These are phyloP conservation scores for Drosophila neutralis DNA, from an alignment of 2,888 invertebrate genomes.

Conservation along the genomic window DNA sequence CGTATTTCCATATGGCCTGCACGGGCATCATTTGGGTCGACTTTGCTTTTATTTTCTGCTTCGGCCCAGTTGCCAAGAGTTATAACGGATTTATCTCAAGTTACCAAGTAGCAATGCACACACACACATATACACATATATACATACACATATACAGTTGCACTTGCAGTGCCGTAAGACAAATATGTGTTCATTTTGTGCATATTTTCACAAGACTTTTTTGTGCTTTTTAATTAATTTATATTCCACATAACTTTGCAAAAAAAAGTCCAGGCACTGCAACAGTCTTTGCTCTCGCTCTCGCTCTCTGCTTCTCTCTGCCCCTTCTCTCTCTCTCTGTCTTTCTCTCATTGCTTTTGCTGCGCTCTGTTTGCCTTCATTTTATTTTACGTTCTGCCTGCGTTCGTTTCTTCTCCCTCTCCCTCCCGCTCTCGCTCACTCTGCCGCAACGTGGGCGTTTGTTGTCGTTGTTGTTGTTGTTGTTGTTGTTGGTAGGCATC, in stretches of 20 bases:
- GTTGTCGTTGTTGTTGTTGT: constrained; percentile 23
- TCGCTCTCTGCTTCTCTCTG: not conserved
- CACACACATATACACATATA: constrained; percentile 8
- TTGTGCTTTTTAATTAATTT: constrained; percentile 59
- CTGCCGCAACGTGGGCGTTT: constrained; percentile 23
- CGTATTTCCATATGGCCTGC: constrained; percentile 38
- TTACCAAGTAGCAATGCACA: constrained; percentile 53
- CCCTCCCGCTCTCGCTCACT: constrained; percentile 8
- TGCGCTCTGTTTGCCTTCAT: constrained; percentile 37
- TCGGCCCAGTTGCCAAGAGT: constrained; percentile 66
- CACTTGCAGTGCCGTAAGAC: constrained; percentile 29
- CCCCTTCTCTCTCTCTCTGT: not conserved
- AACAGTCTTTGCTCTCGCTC: constrained; percentile 2
- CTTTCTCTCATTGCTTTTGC: constrained; percentile 1
- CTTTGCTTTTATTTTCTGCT: constrained; percentile 31
- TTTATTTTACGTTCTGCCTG: constrained; percentile 32
- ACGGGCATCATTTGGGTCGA: constrained; percentile 64
- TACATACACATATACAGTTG: constrained; percentile 15
- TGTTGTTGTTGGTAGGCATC: constrained; percentile 45
- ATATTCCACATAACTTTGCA: constrained; percentile 28
- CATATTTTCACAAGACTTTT: constrained; percentile 52
- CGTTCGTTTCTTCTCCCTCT: constrained; percentile 22
- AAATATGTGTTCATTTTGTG: constrained; percentile 61
- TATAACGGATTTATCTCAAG: constrained; percentile 79
- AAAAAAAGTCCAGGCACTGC: constrained; percentile 40